Evolutionary conservation across 2,113 vertebrate species (phyloP), one percentile per base, ranked within the genome.

Genomic region (Odocoileus hemionus): DNA sequence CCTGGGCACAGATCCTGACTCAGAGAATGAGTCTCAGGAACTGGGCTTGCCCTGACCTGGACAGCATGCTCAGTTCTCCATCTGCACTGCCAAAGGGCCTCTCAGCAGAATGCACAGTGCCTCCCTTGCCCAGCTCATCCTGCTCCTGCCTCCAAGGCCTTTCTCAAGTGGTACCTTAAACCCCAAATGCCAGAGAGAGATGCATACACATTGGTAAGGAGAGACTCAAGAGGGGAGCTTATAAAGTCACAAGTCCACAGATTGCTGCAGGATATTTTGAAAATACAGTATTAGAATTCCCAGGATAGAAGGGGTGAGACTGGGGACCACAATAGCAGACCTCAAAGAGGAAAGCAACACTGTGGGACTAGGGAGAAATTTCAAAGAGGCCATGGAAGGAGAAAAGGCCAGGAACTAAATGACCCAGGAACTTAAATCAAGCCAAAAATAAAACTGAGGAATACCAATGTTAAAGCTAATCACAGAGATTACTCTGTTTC

Each of bases 201-300:
- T n/a, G 28, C 12, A 70, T 58, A 86, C 16, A 58, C 30, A 87
- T 13, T 86, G 15, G 57, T 85, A 92, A 89, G 26, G 11, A 26
- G n/a, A 87, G 21, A 60, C 13, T 21, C 5, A 87, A 95, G 55
- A 95, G 7, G 89, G 90, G 64, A 95, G 57, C 64, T 93, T 82
- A 86, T 86, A 94, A 96, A 93, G 95, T 61, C 55, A 39, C 30
- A 88, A 83, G 19, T 95, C 93, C 57, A 93, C 45, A 91, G 94
- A 89, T 90, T 94, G 33, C 54, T 94, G 45, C 13, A 96, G 74
- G 11, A 86, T 97, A 93, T 94, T 98, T 96, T 95, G 96, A 98
- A 98, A 97, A 95, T 52, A 94, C 16, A 83, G 50, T 84, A 87
- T 83, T 92, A 97, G 88, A 97, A 94, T 97, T 78, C 45, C 55